Base-by-base conservation (phyloP, 2,113 vertebrate species). In the Grus americana region DNA sequence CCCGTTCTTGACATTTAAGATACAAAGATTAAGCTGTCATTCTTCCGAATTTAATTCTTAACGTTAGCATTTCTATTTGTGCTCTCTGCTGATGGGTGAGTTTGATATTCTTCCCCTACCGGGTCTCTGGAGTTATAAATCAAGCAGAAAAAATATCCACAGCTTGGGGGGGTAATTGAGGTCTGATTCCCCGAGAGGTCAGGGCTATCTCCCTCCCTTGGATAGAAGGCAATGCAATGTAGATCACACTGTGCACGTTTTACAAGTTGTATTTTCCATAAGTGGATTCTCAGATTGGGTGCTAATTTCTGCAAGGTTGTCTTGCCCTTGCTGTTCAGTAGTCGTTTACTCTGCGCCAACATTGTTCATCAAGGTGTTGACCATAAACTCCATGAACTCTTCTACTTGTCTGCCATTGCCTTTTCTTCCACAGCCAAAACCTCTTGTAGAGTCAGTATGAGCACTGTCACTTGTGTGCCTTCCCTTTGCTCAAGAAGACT, bases 11-110 rank as follows among this genome's bases (percentile, higher is more conserved):
- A 86, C 87, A 79, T 94, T 90, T 92, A 52, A 96, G 90, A 92
- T 73, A 49, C 49, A 91, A 82, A 92, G 90, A 95, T 95, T 88
- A 95, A 93, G 58, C 87, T 90, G 92, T 93, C 91, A 46, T 1
- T 70, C 87, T 85, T 70, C 58, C 70, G 93, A 73, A 79, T 93
- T 75, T 54, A 79, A 70, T 95, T 90, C 61, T 90, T 92, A 61
- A 54, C 4, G 6, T 55, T 58, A 91, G 34, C 36, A 2, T 71
- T 88, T 87, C 86, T 94, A 6, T 81, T 34, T 81, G 86, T 85
- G 86, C 79, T 83, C 70, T 92, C 86, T 92, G 91, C 92, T 96
- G 87, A 72, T 46, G 93, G 80, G 22, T 10, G 52, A 76, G 66
- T 21, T 63, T 46, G 70, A 82, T 93, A 62, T n/a, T 46, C 81